Evolutionary conservation across 2,797 vertebrate species (phyloP).

Genomic region (Gymnoscopelus microlampas): DNA sequence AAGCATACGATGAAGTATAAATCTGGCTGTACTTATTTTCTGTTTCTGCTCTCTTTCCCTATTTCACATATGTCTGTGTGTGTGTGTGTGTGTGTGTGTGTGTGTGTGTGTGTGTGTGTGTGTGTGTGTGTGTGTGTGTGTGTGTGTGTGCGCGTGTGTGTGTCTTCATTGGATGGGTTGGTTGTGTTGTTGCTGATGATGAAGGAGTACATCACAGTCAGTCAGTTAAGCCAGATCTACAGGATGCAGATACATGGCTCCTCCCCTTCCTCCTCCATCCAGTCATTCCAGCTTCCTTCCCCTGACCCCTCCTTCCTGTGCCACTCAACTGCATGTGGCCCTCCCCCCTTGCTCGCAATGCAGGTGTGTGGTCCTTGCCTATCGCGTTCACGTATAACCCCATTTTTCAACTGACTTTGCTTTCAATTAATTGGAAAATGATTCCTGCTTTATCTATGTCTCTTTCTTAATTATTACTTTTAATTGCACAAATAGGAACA

Average conservation of each 20-base stretch:
- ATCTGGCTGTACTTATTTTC: not conserved
- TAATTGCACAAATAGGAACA: not conserved
- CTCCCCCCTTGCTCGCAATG: constrained; percentile 80
- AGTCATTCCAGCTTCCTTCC: constrained; percentile 77
- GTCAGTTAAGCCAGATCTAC: constrained; percentile 89
- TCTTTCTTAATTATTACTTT: not conserved
- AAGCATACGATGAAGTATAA: too few species aligned
- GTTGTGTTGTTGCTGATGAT: not conserved
- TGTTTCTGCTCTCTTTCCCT: constrained; percentile 45
- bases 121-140: constrained; percentile 25
- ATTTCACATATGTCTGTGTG: constrained; percentile 40
- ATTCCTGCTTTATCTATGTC: not conserved
- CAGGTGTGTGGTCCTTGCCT: constrained; percentile 84
- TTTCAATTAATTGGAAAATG: not conserved
- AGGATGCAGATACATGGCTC: constrained; percentile 74
- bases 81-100: constrained; percentile 36
- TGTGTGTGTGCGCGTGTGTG: constrained; percentile 19
- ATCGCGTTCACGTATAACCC: not conserved
- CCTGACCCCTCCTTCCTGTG: constrained; percentile 71
- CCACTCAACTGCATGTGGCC: constrained; percentile 75
- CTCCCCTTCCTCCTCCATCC: constrained; percentile 71
- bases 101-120: constrained; percentile 29
- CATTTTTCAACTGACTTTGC: not conserved
- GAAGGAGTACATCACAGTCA: constrained; percentile 90
- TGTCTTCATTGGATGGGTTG: too few species aligned